Evolutionary conservation across 1,140 invertebrate genomes (phyloP).

Genomic region (Panulirus ornatus): DNA sequence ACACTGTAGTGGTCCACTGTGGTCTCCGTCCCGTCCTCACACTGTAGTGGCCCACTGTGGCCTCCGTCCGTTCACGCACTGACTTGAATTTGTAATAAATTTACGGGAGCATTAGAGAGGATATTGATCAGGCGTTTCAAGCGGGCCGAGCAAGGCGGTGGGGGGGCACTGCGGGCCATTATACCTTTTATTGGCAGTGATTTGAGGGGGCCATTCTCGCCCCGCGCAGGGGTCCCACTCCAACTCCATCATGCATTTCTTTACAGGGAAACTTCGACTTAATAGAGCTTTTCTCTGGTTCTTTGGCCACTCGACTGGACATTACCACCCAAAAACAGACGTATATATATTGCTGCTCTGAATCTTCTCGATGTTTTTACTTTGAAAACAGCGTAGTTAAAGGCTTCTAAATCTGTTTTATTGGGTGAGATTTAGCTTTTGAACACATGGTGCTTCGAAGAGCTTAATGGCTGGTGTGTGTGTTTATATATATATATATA

Average conservation of each 20-base stretch:
- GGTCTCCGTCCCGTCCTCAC: too few relatives aligned
- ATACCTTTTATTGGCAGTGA: conserved; percentile 58
- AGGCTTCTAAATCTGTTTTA: too few relatives aligned
- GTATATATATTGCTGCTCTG: neutral
- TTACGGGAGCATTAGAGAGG: neutral
- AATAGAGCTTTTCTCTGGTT: conserved; percentile 40
- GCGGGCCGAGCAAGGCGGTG: too few relatives aligned
- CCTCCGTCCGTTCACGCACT: neutral
- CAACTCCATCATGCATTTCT: conserved; percentile 50
- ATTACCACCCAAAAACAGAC: neutral
- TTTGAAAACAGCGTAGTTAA: too few relatives aligned
- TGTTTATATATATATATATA: neutral
- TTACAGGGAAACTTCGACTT: conserved; percentile 42
- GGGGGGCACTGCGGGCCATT: conserved; percentile 42
- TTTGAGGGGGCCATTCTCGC: conserved; percentile 58
- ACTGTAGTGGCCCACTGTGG: too few relatives aligned
- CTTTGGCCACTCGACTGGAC: conserved; percentile 20
- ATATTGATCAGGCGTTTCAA: neutral
- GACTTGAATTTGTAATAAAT: conserved; percentile 10
- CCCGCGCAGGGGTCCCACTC: conserved; percentile 28
- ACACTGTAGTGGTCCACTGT: too few relatives aligned
- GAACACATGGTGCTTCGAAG: too few relatives aligned
- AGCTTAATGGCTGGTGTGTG: neutral
- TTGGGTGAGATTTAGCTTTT: too few relatives aligned
- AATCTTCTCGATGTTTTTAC: neutral